Evolutionary conservation across 2,113 vertebrate genomes (phyloP), one percentile per base, ranked within the genome.

Genomic region (Cinclus cinclus): DNA sequence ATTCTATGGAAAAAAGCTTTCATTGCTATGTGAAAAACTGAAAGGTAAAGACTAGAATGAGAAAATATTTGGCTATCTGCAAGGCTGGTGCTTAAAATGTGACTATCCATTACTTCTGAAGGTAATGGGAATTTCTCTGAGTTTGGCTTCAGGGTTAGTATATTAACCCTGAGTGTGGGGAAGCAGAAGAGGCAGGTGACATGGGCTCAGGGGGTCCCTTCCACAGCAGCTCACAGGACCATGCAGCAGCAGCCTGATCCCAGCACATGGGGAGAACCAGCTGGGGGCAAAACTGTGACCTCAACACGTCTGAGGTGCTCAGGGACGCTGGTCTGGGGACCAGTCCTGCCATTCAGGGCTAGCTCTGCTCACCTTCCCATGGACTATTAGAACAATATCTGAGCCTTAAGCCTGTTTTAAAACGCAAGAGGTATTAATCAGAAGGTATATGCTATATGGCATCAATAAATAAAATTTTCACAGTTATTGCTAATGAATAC

Each of bases 1-100:
- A n/a, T 90, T 88, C 55, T 93, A 53, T 88, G 81, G 85, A 92
- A 95, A 97, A 90, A 21, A 67, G 75, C 33, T 90, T 85, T 90
- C 39, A 67, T 30, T 88, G 22, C 47, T 60, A 4, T 52, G 39
- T 93, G 84, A 88, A 92, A 93, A 96, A 49, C 67, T 20, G 82
- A 89, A 89, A 81, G 52, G 41, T 59, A 80, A 42, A 83, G 35
- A 68, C 21, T 9, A 77, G 50, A 94, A 88, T 41, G 79, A 88
- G 71, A 83, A 97, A 95, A 88, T 75, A 88, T 86, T 92, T 88
- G 75, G 42, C n/a, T 1, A 11, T 87, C 67, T 90, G 39, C 35
- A 60, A 94, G 30, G 31, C 28, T 88, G 28, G 55, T 4, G 6
- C 35, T 92, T 93, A 83, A 95, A 90, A 88, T 42, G 33, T 44